Base-by-base conservation (phyloP, 2,888 invertebrate genomes). In the Mimachlamys varia region DNA sequence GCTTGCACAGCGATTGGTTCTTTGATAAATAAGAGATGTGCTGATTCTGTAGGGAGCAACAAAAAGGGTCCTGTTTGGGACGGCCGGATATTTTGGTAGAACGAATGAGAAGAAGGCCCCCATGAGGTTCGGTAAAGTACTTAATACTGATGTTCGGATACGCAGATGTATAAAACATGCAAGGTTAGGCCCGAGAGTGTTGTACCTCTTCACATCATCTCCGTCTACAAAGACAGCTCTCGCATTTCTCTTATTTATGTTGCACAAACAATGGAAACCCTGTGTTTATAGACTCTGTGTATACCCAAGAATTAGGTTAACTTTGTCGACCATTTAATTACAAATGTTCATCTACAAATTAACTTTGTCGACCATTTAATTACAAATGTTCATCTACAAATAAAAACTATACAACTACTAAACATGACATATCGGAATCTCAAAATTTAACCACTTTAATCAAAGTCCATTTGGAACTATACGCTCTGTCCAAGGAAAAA, bases 161-260 rank as follows among this genome's bases (percentile, higher is more conserved):
- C 62, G 62, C 62, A 62, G 62, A 62, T 76, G 76, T 76, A 76
- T 76, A 76, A 76, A 76, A 76, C 76, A 76, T 76, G 76, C 27
- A 27, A 13, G 7, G 76, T 10, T 27, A 22, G 33, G 33, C 76
- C 76, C 27, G 13, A 12, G 76, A 22, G 76, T 27, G 76, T 33
- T 76, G 76, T 76, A 76, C 33, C 76, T 33, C 76, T 33, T 76
- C 76, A 76, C 76, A 76, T 76, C 76, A 27, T 76, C 27, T 33
- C 13, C 2, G 76, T 27, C 76, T 76, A 76, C 76, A 76, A 76
- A 76, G 27, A 76, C 76, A 76, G 27, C 7, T 76, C 76, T 76
- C 76, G 10, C 12, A 33, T 76, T 17, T 76, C 33, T 76, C 62
- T 62, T 62, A 62, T 62, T 62, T 62, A 62, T 62, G 62, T 76